A percentile compares a stretch with the other conserved stretches of the same genome.
Conservation (phyloP, 2,113 vertebrate genomes). For the Rhombomys opimus region DNA sequence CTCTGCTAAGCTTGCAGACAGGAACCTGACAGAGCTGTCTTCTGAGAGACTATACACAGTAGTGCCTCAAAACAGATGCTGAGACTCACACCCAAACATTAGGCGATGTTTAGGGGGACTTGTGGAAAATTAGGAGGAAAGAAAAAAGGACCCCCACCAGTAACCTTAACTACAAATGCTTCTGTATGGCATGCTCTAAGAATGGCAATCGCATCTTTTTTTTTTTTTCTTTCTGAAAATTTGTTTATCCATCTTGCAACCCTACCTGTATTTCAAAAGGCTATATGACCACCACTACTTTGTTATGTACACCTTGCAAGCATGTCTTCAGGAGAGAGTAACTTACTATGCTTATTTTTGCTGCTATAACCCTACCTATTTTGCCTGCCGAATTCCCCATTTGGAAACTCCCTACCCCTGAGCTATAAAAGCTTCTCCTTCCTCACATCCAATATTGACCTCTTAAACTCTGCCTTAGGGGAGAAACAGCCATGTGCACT, state of each 20-base stretch:
- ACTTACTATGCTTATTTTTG: not conserved
- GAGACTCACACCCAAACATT: too few species aligned
- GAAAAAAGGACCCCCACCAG: too few species aligned
- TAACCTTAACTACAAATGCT: not conserved
- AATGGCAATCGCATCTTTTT: not conserved
- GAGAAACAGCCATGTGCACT: not conserved
- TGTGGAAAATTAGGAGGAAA: too few species aligned
- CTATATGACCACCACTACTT: not conserved
- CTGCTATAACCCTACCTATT: not conserved
- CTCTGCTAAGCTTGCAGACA: too few species aligned
- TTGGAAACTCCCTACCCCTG: not conserved
- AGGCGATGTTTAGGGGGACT: too few species aligned
- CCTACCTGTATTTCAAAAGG: not conserved
- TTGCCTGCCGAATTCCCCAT: not conserved
- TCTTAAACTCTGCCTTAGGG: not conserved
- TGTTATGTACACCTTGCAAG: not conserved
- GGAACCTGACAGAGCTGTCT: too few species aligned
- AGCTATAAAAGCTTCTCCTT: not conserved
- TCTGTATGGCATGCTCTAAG: not conserved
- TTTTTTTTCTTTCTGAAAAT: too few species aligned
- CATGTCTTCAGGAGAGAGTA: not conserved
- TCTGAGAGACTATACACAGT: too few species aligned
- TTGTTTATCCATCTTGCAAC: not conserved
- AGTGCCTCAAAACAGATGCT: too few species aligned
- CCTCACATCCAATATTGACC: not conserved